Percentiles rank a stretch among this genome's conserved stretches.
Evolutionary conservation across 2,113 vertebrate species (phyloP).

Genomic region (Corythaeola cristata): DNA sequence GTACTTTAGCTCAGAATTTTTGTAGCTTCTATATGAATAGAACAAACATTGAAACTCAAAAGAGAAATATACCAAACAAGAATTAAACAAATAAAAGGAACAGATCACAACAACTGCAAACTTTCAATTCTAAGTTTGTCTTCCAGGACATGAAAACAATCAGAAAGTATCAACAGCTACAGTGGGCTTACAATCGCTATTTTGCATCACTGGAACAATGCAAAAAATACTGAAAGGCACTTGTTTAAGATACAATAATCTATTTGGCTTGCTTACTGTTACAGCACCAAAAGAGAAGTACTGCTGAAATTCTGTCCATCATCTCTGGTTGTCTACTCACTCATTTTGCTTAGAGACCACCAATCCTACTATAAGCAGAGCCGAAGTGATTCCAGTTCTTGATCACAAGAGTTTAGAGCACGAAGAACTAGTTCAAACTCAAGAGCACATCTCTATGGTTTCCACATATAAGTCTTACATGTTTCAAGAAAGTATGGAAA

Average conservation of each 20-base stretch:
- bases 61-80: background rate
- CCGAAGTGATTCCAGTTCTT: background rate
- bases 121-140: background rate
- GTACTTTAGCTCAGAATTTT: background rate
- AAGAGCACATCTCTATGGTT: background rate
- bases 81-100: background rate
- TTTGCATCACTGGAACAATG: background rate
- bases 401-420: background rate
- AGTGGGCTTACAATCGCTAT: background rate
- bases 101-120: background rate
- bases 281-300: background rate
- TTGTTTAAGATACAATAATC: background rate
- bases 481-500: background rate
- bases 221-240: background rate
- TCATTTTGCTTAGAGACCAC: background rate
- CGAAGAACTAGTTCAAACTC: background rate
- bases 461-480: rapidly evolving
- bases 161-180: background rate
- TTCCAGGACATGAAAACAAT: background rate
- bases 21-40: background rate
- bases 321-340: background rate
- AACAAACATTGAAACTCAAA: background rate
- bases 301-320: background rate
- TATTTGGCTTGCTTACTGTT: background rate
- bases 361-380: background rate